Evolutionary conservation across 2,797 vertebrate species (phyloP).

Genomic region (Acridotheres tristis): DNA sequence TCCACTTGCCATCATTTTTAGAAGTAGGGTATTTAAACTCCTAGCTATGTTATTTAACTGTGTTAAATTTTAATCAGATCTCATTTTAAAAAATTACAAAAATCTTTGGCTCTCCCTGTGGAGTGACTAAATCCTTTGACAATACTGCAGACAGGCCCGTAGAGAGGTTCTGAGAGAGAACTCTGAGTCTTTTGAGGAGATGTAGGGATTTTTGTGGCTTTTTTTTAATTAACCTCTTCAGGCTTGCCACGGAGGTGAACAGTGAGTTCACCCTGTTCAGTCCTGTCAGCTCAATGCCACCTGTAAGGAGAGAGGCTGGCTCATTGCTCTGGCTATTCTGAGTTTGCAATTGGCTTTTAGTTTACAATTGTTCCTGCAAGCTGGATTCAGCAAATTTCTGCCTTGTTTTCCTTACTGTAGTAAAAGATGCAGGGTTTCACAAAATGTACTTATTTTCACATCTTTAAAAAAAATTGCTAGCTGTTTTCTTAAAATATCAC

Average conservation of each 20-base stretch:
- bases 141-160: background rate
- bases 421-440: background rate
- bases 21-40: conserved; percentile 36
- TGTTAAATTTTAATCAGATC: conserved; percentile 50
- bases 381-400: background rate
- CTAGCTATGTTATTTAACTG: conserved; percentile 42
- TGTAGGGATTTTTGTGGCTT: background rate
- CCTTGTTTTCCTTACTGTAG: background rate
- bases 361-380: background rate
- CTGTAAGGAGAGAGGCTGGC: background rate
- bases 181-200: background rate
- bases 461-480: background rate
- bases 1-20: conserved; percentile 9
- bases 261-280: background rate
- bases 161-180: background rate
- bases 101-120: background rate
- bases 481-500: background rate
- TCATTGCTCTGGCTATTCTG: background rate
- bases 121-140: background rate
- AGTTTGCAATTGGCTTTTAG: background rate
- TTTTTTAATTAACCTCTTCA: background rate
- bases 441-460: background rate
- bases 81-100: background rate
- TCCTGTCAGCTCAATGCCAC: background rate
- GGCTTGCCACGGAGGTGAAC: background rate